These are phyloP conservation scores for Drosophila prolongata DNA, from an alignment of 2,888 invertebrate genomes.

Conservation along the genomic window DNA sequence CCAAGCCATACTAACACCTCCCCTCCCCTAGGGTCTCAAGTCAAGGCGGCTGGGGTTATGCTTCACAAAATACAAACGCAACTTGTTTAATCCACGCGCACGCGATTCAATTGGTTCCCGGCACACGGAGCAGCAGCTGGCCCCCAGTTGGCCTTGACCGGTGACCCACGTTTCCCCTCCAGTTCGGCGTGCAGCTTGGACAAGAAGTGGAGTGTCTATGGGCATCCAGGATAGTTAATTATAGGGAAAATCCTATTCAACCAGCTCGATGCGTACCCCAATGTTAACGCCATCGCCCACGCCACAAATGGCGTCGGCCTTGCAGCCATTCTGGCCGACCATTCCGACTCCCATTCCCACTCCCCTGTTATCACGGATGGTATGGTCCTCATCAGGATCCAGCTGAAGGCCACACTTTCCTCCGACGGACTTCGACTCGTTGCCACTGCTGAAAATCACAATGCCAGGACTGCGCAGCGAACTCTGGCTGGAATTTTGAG, in stretches of 20 bases:
- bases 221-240: not conserved
- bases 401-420: slow-evolving; percentile 39
- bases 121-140: slow-evolving; percentile 15
- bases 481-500: slow-evolving; percentile 1
- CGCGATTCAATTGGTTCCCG: slow-evolving; percentile 35
- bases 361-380: slow-evolving; percentile 4
- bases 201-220: slow-evolving; percentile 15
- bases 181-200: slow-evolving; percentile 20
- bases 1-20: not conserved
- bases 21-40: slow-evolving; percentile 5
- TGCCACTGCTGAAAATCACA: slow-evolving; percentile 26
- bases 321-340: slow-evolving; percentile 18
- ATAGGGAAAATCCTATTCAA: slow-evolving; percentile 46
- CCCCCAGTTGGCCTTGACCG: slow-evolving; percentile 31
- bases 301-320: slow-evolving; percentile 42
- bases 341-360: not conserved
- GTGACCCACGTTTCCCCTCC: not conserved
- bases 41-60: slow-evolving; percentile 30
- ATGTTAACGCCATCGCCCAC: slow-evolving; percentile 61
- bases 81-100: slow-evolving; percentile 51
- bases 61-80: slow-evolving; percentile 55
- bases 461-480: slow-evolving; percentile 19
- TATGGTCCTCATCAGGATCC: slow-evolving; percentile 29
- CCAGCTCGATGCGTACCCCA: slow-evolving; percentile 32
- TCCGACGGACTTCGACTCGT: not conserved